Percentiles rank a stretch among this genome's conserved stretches.
Evolutionary conservation across 2,797 vertebrate species (phyloP).

Genomic region (Eutrigla gurnardus): DNA sequence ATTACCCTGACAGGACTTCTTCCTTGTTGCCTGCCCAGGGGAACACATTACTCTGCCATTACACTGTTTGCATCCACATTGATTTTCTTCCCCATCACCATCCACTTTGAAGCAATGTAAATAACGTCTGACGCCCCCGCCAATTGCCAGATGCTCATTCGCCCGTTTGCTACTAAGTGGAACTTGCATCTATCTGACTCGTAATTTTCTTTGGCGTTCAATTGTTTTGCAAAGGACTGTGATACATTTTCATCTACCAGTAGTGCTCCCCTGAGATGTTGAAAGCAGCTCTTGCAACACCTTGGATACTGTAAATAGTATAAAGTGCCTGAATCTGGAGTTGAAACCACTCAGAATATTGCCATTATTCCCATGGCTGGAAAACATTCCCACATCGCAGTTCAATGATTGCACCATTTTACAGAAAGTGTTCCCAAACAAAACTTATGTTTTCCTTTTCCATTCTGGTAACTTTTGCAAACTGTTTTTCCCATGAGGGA

Average conservation of each 20-base stretch:
- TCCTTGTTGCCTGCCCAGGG: constrained; percentile 45
- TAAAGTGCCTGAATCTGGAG: constrained; percentile 37
- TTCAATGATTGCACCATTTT: constrained; percentile 49
- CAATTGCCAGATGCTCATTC: constrained; percentile 66
- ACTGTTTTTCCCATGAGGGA: constrained; percentile 46
- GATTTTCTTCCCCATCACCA: constrained; percentile 69
- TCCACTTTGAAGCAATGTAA: constrained; percentile 73
- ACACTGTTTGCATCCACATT: constrained; percentile 71
- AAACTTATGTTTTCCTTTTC: constrained; percentile 41
- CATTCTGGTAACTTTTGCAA: constrained; percentile 58
- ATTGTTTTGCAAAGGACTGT: constrained; percentile 61
- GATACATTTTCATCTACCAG: constrained; percentile 57
- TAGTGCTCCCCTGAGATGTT: constrained; percentile 51
- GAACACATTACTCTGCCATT: constrained; percentile 69
- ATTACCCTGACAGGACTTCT: constrained; percentile 51
- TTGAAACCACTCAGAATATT: constrained; percentile 51
- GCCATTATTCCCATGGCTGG: constrained; percentile 31
- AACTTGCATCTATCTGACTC: constrained; percentile 71
- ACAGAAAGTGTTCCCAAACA: constrained; percentile 46
- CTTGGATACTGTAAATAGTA: constrained; percentile 57
- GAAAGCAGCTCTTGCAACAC: constrained; percentile 39
- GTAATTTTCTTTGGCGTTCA: constrained; percentile 63
- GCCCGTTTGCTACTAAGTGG: constrained; percentile 60
- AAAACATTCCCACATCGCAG: constrained; percentile 28
- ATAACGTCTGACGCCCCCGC: constrained; percentile 60